Evolutionary conservation across 2,113 vertebrate species (phyloP).

Genomic region (Suncus etruscus): DNA sequence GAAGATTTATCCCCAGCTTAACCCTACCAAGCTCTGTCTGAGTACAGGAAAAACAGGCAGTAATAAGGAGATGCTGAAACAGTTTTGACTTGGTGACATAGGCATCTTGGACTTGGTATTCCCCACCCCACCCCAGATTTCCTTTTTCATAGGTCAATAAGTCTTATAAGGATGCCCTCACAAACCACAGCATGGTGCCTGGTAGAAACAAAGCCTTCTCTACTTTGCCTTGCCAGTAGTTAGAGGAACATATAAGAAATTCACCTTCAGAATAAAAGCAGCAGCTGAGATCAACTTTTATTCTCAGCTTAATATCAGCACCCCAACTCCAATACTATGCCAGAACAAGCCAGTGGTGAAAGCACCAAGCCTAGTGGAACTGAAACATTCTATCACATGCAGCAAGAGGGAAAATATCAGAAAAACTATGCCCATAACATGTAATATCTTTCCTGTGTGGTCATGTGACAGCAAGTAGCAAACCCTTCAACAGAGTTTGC

Average conservation of each 20-base stretch:
- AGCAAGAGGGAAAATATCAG: not conserved
- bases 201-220: not conserved
- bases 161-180: too few relatives aligned
- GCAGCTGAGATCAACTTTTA: slow-evolving; percentile 1
- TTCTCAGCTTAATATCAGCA: not conserved
- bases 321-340: not conserved
- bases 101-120: not conserved
- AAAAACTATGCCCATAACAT: not conserved
- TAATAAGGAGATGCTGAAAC: slow-evolving; percentile 34
- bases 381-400: fast-evolving
- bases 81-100: not conserved
- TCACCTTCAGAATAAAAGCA: not conserved
- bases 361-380: not conserved
- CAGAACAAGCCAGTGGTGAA: not conserved
- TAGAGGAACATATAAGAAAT: too few relatives aligned
- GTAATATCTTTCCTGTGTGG: not conserved
- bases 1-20: not conserved
- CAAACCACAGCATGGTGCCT: too few relatives aligned
- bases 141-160: not conserved
- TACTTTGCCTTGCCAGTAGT: too few relatives aligned
- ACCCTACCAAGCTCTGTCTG: not conserved
- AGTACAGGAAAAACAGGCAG: not conserved
- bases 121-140: not conserved
- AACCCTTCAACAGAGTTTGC: not conserved
- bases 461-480: not conserved